phyloP scores from a whole-genome alignment of 2,113 vertebrate species.

The Melanerpes formicivorus region DNA sequence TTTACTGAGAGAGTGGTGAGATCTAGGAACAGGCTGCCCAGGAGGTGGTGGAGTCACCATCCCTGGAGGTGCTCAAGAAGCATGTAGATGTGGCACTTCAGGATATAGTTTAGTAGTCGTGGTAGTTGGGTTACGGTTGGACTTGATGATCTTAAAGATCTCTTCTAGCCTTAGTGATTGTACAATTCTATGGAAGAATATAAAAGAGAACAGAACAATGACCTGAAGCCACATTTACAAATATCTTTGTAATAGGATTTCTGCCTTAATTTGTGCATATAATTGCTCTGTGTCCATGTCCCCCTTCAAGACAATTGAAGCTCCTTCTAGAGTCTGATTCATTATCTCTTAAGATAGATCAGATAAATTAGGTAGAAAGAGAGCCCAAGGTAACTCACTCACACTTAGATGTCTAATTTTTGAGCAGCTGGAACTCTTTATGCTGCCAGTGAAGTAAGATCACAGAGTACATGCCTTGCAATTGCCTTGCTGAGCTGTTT shows the following conservation, averaged over 20 bases:
- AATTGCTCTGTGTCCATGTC: background rate
- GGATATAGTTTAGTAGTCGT: too few relatives aligned
- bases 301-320: slow-evolving; percentile 19
- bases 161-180: too few relatives aligned
- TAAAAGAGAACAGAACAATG: background rate
- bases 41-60: too few relatives aligned
- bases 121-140: too few relatives aligned
- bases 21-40: too few relatives aligned
- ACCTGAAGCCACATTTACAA: background rate
- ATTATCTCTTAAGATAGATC: background rate
- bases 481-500: background rate
- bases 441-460: background rate
- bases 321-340: slow-evolving; percentile 3
- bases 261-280: slow-evolving; percentile 22
- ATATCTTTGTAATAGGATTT: background rate
- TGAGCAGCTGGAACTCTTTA: background rate
- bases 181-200: background rate
- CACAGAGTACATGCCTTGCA: background rate
- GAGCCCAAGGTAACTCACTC: background rate
- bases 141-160: too few relatives aligned
- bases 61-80: too few relatives aligned
- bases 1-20: too few relatives aligned
- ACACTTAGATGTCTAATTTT: slow-evolving; percentile 8
- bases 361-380: slow-evolving; percentile 21
- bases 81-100: too few relatives aligned